These are phyloP conservation scores for Ceratotherium simum DNA, from an alignment of 2,113 vertebrate genomes.

Conservation along the genomic window DNA sequence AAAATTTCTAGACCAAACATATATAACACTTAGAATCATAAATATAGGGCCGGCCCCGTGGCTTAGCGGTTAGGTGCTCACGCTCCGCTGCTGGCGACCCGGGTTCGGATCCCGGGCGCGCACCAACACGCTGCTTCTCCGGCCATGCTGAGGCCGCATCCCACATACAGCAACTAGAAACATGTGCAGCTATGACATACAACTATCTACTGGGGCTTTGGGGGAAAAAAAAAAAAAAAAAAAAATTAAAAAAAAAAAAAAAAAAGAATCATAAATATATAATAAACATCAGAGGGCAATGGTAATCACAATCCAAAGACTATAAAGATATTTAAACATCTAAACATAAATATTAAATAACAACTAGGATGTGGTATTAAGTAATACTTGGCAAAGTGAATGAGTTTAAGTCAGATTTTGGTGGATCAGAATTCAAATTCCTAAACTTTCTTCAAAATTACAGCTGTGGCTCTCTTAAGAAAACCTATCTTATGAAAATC, in stretches of 20 bases:
- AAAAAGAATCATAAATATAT: conserved; percentile 11
- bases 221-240: no score
- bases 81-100: no score
- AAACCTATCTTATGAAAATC: neutral
- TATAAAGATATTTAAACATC: neutral
- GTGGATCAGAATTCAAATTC: neutral
- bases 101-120: no score
- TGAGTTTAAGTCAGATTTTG: conserved; percentile 20
- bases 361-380: neutral
- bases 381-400: neutral
- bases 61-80: no score
- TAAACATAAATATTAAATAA: conserved; percentile 10
- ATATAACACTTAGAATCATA: neutral
- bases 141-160: no score
- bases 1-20: neutral
- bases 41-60: no score
- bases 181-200: no score
- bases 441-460: neutral
- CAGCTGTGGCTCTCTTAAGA: neutral
- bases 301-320: neutral
- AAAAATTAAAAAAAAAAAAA: no score
- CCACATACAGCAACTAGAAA: no score
- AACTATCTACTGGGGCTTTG: no score
- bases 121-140: no score
- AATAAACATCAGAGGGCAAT: neutral